Base-by-base conservation (phyloP, 2,113 vertebrate genomes). In the Meleagris gallopavo region DNA sequence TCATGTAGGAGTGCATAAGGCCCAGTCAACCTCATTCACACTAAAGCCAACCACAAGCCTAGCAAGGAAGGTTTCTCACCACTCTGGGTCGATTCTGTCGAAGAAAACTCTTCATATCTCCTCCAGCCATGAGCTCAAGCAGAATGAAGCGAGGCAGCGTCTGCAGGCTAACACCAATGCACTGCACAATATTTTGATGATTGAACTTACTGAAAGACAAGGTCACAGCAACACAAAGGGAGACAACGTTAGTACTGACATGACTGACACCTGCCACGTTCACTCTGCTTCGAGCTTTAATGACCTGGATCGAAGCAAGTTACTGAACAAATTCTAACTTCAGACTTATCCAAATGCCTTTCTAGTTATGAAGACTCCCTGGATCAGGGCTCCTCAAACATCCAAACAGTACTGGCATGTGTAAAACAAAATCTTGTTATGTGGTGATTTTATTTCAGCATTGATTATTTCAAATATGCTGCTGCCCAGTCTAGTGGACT, bases 31-130 rank as follows among this genome's bases (percentile, higher is more conserved):
- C 55, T 30, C 62, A 40, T 70, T 40, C 64, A 0, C 6, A 40
- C 11, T 78, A 30, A 78, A 82, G 62, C 21, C 36, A 93, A 40
- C 4, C 48, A 54, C 36, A 66, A 65, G 57, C 14, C 36, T 57
- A 24, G 15, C 7, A 54, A n/a, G 20, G 27, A 71, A 72, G 48
- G 48, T 60, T 15, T 83, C 98, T 95, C 80, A 99, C 98, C 95
- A 95, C 91, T 86, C 97, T 97, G n/a, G 98, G 98, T 18, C 98
- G 94, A 96, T 98, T 99, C 75, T 98, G 98, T 83, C 98, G 98
- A 83, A 99, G 98, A 93, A 99, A 99, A 96, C 97, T 99, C 97
- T 99, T 99, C 98, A 99, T 98, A 75, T 99, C 99, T 90, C 98
- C 99, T 80, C 98, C 98, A 36, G 98, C 98, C 99, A 99, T 99